phyloP scores from a whole-genome alignment of 2,113 vertebrate genomes.

The Gymnocephalus cernua region DNA sequence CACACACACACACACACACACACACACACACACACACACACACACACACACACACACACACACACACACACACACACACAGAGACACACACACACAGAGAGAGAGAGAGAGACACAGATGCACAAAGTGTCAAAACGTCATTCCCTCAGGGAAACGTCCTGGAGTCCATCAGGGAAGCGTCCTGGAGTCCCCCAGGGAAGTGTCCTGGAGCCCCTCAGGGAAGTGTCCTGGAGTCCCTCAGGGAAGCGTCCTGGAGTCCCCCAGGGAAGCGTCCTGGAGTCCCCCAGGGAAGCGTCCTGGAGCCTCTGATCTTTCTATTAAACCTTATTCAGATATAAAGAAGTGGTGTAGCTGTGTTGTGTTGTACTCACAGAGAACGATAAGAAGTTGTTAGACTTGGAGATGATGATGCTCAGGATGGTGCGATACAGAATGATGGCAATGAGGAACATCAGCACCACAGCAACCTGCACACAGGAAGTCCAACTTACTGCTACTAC shows the following conservation, averaged over 20 bases:
- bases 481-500: neutral
- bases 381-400: conserved; percentile 73
- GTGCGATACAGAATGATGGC: conserved; percentile 85
- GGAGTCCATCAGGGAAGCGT: too few relatives aligned
- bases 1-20: neutral
- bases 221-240: too few relatives aligned
- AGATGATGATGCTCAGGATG: conserved; percentile 84
- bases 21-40: neutral
- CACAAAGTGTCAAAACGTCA: too few relatives aligned
- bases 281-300: neutral
- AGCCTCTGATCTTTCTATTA: neutral
- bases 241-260: too few relatives aligned
- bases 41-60: neutral
- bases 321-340: too few relatives aligned
- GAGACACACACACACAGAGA: too few relatives aligned
- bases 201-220: neutral
- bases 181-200: too few relatives aligned
- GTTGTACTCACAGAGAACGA: conserved; percentile 79
- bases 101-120: too few relatives aligned
- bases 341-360: neutral
- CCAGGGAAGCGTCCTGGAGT: too few relatives aligned
- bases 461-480: conserved; percentile 49
- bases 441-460: conserved; percentile 86
- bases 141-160: neutral
- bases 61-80: too few relatives aligned